Base-by-base conservation (phyloP, 1,140 invertebrate genomes). In the Nasonia giraulti region DNA sequence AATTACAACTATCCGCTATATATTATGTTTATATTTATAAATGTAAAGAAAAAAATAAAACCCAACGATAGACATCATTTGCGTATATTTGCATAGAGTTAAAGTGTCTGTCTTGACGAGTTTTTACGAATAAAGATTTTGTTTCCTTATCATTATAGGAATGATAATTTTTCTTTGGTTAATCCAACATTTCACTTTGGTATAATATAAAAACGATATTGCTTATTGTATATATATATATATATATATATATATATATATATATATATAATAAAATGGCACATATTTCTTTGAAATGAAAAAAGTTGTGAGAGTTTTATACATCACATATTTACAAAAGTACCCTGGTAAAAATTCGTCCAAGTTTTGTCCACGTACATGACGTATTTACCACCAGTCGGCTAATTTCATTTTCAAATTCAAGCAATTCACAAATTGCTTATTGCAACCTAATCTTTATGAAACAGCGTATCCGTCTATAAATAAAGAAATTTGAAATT, bases 281-380 rank as follows among this genome's bases (percentile, higher is more conserved):
- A 84, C 40, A 1, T 68, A 31, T 74, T 84, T 84, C 69, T 68
- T n/a, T 75, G 1, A 80, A 80, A 75, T 69, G 27, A 81, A 81
- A 76, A 85, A 31, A 4, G n/a, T 74, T 23, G 1, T 20, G n/a
- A 37, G 33, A 27, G 50, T 75, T 17, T 50, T 66, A 47, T 85
- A 81, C 71, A 75, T 85, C 78, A 82, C 62, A 82, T 85, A 82
- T 85, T 69, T 82, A 85, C 73, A 85, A 85, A 85, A 77, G 80
- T 85, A 85, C 80, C 84, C 80, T 82, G 80, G 62, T 85, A 74
- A 82, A 85, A 82, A 82, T 85, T 85, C 84, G 84, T 82, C 84
- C 79, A 85, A 85, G 62, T 85, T 66, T 79, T 81, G 12, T 33
- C 44, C 44, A 66, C 12, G n/a, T n/a, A 62, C 8, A 76, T 69